Conservation (phyloP, 2,888 invertebrate genomes). For the Pandemis corylana region DNA sequence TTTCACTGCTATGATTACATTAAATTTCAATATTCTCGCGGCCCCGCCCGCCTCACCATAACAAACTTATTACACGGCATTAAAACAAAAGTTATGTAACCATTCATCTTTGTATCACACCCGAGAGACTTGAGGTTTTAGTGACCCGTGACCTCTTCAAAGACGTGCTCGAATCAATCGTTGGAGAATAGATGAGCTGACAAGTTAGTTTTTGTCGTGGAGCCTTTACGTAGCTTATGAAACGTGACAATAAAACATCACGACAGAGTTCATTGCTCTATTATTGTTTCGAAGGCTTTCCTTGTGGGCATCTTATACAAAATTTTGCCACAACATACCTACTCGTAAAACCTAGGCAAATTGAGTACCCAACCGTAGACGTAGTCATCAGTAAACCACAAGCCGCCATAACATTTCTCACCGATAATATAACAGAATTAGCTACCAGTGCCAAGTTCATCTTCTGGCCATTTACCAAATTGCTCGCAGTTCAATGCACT, state of each 20-base stretch:
- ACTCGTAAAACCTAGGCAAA: conserved; percentile 28
- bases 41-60: conserved; percentile 47
- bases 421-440: conserved; percentile 69
- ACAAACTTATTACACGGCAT: conserved; percentile 39
- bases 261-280: conserved; percentile 47
- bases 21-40: conserved; percentile 66
- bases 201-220: conserved; percentile 43
- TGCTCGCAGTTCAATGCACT: conserved; percentile 78
- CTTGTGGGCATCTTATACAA: conserved; percentile 16
- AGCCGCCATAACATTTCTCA: conserved; percentile 61
- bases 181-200: conserved; percentile 43
- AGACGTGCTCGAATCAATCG: conserved; percentile 46
- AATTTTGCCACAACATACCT: conserved; percentile 14
- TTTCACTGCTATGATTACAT: conserved; percentile 64
- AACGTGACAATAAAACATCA: conserved; percentile 50
- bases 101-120: conserved; percentile 37
- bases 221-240: conserved; percentile 44
- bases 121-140: conserved; percentile 36
- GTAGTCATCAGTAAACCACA: conserved; percentile 70
- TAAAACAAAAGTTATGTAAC: conserved; percentile 47
- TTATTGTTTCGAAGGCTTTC: conserved; percentile 32
- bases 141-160: conserved; percentile 47
- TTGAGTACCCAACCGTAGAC: conserved; percentile 36
- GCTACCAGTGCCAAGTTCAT: conserved; percentile 67
- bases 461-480: conserved; percentile 73